Percentiles rank a stretch among this genome's conserved stretches.
These are phyloP conservation scores for Zaprionus lineosus DNA, from an alignment of 2,888 invertebrate species.

Conservation along the genomic window DNA sequence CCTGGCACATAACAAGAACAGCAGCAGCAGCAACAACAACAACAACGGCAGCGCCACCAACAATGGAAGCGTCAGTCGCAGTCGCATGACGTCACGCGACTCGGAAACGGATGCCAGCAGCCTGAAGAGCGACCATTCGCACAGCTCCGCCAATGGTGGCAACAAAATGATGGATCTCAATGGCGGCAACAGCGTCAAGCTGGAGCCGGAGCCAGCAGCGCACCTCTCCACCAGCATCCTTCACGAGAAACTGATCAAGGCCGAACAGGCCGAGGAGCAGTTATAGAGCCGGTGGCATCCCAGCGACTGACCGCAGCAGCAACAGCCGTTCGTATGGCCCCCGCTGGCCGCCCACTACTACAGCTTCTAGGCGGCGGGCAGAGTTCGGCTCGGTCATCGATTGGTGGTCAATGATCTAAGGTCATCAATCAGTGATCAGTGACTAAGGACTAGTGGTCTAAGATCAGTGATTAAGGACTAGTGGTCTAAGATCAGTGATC, in stretches of 20 bases:
- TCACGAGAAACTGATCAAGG: constrained; percentile 82
- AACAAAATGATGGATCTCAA: constrained; percentile 78
- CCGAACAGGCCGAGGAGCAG: constrained; percentile 81
- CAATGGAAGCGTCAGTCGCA: constrained; percentile 59
- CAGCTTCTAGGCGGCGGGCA: constrained; percentile 65
- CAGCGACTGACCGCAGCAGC: constrained; percentile 40
- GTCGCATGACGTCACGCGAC: constrained; percentile 77
- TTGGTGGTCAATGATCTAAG: too few relatives aligned
- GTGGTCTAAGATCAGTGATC: too few relatives aligned
- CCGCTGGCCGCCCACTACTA: constrained; percentile 68
- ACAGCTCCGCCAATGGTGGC: constrained; percentile 37
- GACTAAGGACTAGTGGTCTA: too few relatives aligned
- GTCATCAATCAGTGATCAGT: too few relatives aligned
- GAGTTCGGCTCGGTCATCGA: too few relatives aligned
- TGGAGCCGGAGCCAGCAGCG: constrained; percentile 40
- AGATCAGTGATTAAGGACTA: too few relatives aligned
- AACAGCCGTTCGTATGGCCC: constrained; percentile 50
- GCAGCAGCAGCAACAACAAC: constrained; percentile 46
- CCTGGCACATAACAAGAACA: constrained; percentile 57
- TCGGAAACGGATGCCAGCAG: constrained; percentile 79
- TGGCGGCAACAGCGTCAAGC: constrained; percentile 65
- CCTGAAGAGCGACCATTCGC: constrained; percentile 70
- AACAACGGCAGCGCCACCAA: constrained; percentile 44
- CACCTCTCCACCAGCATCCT: constrained; percentile 60
- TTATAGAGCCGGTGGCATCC: constrained; percentile 81